Evolutionary conservation across 2,113 vertebrate species (phyloP).

Genomic region (Triplophysa rosa): DNA sequence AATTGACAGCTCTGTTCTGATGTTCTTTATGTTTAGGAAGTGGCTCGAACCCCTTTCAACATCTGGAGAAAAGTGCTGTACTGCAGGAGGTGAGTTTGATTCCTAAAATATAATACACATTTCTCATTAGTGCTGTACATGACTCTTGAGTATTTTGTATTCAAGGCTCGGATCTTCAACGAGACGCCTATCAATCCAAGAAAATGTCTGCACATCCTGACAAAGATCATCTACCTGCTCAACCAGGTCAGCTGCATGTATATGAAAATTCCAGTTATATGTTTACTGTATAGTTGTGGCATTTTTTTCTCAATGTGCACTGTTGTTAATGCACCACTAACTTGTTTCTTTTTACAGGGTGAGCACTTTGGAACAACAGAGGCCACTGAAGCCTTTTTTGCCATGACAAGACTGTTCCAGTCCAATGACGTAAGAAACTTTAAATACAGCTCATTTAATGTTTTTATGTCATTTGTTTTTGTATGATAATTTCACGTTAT

Average conservation of each 20-base stretch:
- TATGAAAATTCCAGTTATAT: no score
- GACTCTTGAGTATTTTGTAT: background rate
- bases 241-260: slow-evolving; percentile 82
- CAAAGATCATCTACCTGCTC: slow-evolving; percentile 96
- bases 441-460: background rate
- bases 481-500: slow-evolving; percentile 11
- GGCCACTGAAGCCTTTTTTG: slow-evolving; percentile 97
- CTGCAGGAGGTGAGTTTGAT: slow-evolving; percentile 87
- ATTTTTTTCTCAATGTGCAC: background rate
- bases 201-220: slow-evolving; percentile 96
- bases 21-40: slow-evolving; percentile 75
- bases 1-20: background rate
- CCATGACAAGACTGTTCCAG: slow-evolving; percentile 97
- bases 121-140: no score
- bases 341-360: slow-evolving; percentile 73
- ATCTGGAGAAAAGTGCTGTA: slow-evolving; percentile 96
- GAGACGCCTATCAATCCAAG: slow-evolving; percentile 96
- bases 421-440: slow-evolving; percentile 91
- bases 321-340: background rate
- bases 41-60: slow-evolving; percentile 95
- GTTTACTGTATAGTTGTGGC: no score
- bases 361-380: slow-evolving; percentile 96
- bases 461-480: background rate
- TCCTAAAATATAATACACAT: background rate
- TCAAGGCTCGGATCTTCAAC: slow-evolving; percentile 92